Evolutionary conservation across 2,113 vertebrate species (phyloP), one percentile per base, ranked within the genome.

Genomic region (Tyrannus savana): DNA sequence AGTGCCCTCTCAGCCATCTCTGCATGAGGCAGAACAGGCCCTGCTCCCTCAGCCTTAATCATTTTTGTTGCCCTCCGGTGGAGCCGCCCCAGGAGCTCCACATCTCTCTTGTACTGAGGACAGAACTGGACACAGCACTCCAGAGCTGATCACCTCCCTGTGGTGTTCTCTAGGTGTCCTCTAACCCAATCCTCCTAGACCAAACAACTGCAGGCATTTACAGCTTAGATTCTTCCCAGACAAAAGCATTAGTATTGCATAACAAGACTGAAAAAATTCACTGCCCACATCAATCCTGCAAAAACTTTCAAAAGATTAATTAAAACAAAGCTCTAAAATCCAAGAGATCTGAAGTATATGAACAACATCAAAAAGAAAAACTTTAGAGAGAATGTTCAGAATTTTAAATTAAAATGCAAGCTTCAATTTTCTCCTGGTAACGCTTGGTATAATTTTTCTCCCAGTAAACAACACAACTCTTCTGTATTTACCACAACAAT

Each of bases 281-380:
- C 44, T 68, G 52, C 55, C 41, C 76, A 41, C 49, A 78, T 75
- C 42, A 49, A 74, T 67, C 75, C 71, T 47, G 35, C 22, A 93
- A 84, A 75, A 91, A 77, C 28, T 80, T 88, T 88, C 72, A 94
- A 72, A 95, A 91, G 49, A 86, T 93, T 86, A 86, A 93, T 94
- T 92, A 89, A 89, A 87, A 84, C 21, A 81, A 82, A 83, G 60
- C 58, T 93, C 28, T 87, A 50, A 96, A 93, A n/a, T 0, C 10
- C 33, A n/a, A 90, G 46, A 82, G 53, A 82, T 62, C 42, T 87
- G 66, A 95, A 89, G 76, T 78, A 47, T 46, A 37, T 85, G 79
- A 92, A 59, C 64, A 91, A 86, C 42, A 90, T 93, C 60, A 93
- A 80, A 86, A 83, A 89, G 67, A 79, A 80, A 86, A 90, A 39